Percentiles rank a stretch among this genome's conserved stretches.
These are phyloP conservation scores for Sinohyriopsis cumingii DNA, from an alignment of 2,888 invertebrate genomes.

Conservation along the genomic window DNA sequence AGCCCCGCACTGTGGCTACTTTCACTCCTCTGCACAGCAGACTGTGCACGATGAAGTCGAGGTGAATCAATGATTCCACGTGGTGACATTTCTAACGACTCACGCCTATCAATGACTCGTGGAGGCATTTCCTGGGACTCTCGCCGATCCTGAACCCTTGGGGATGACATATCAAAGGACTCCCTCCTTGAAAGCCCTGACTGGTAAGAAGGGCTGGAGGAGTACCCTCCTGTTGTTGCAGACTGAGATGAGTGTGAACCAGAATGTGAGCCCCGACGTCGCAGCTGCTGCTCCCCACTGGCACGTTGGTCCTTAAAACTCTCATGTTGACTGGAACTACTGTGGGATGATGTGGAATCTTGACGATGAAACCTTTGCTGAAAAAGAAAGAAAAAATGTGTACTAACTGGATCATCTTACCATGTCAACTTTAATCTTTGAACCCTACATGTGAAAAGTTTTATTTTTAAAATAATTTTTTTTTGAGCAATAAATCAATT, in stretches of 20 bases:
- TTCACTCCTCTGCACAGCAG: slow-evolving; percentile 41
- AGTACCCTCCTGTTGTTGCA: slow-evolving; percentile 50
- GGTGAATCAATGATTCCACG: slow-evolving; percentile 54
- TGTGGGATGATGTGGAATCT: slow-evolving; percentile 64
- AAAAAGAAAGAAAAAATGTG: slow-evolving; percentile 24
- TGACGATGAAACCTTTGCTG: slow-evolving; percentile 68
- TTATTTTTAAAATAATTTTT: no score
- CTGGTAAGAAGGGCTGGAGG: slow-evolving; percentile 51
- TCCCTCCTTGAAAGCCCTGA: slow-evolving; percentile 56
- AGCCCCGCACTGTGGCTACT: slow-evolving; percentile 42
- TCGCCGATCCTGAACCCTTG: slow-evolving; percentile 42
- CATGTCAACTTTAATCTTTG: no score
- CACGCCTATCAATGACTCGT: slow-evolving; percentile 17
- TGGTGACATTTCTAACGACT: slow-evolving; percentile 29
- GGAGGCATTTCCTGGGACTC: slow-evolving; percentile 32
- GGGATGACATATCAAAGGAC: slow-evolving; percentile 49
- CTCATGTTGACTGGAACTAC: slow-evolving; percentile 60
- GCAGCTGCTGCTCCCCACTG: slow-evolving; percentile 48
- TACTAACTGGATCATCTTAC: no score
- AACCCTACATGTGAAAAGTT: no score
- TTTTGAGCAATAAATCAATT: no score
- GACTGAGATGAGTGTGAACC: slow-evolving; percentile 28
- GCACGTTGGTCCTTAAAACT: slow-evolving; percentile 45
- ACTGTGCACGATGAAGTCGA: slow-evolving; percentile 48
- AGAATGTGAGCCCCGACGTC: slow-evolving; percentile 58